Evolutionary conservation across 2,797 vertebrate species (phyloP).

Genomic region (Thalassophryne amazonica): DNA sequence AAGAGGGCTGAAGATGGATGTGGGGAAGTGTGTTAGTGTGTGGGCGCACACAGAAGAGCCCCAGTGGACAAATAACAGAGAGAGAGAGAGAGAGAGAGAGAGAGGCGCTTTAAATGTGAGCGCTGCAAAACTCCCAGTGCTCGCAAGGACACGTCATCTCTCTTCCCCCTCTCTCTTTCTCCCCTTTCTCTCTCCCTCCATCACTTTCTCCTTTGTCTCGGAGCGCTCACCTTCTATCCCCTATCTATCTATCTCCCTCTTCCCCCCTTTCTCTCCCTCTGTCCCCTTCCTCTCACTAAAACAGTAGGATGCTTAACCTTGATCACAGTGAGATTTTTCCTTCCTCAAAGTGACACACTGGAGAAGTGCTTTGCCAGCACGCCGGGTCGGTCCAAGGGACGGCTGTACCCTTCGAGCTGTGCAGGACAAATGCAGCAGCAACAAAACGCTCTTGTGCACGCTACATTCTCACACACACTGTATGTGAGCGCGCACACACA

Average conservation of each 20-base stretch:
- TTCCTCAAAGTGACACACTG: constrained; percentile 67
- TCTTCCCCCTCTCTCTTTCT: constrained; percentile 53
- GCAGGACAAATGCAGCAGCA: constrained; percentile 78
- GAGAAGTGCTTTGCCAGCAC: constrained; percentile 77
- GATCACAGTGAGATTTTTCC: constrained; percentile 71
- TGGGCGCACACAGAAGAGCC: constrained; percentile 52
- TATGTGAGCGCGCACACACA: too few species aligned
- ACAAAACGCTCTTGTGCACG: constrained; percentile 63
- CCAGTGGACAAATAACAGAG: constrained; percentile 71
- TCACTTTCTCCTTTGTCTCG: constrained; percentile 71
- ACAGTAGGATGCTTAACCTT: constrained; percentile 78
- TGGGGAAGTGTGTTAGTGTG: constrained; percentile 42
- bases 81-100: constrained; percentile 59
- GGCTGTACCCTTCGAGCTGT: constrained; percentile 77
- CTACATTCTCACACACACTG: constrained; percentile 25
- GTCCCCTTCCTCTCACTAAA: constrained; percentile 71
- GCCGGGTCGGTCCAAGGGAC: constrained; percentile 73
- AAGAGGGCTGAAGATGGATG: constrained; percentile 72
- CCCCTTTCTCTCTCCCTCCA: constrained; percentile 60
- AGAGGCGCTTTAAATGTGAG: constrained; percentile 73
- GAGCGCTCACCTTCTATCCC: constrained; percentile 70
- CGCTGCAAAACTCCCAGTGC: constrained; percentile 67
- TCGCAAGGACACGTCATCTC: constrained; percentile 72
- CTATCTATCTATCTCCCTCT: constrained; percentile 75
- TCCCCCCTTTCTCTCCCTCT: constrained; percentile 55